A percentile compares a stretch with the other conserved stretches of the same genome.
Evolutionary conservation across 2,888 invertebrate species (phyloP).

Genomic region (Sarcophaga caerulescens): DNA sequence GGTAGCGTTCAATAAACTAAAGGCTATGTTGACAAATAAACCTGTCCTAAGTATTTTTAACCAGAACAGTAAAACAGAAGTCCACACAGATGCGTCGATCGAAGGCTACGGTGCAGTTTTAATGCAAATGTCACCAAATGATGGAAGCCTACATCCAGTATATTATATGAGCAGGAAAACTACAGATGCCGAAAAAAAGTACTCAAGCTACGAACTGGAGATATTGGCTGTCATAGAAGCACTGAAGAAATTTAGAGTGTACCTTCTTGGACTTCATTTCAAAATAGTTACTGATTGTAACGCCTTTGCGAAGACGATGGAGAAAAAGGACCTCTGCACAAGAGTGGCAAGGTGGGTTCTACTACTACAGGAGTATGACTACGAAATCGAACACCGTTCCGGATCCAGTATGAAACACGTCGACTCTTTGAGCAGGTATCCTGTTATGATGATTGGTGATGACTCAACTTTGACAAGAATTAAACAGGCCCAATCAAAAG

Average conservation of each 20-base stretch:
- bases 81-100: constrained; percentile 49
- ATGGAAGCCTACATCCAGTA: constrained; percentile 26
- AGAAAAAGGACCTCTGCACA: constrained; percentile 58
- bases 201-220: constrained; percentile 57
- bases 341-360: constrained; percentile 64
- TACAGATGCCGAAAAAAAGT: no score
- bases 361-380: constrained; percentile 57
- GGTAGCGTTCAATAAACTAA: constrained; percentile 65
- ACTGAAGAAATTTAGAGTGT: constrained; percentile 70
- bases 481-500: constrained; percentile 58
- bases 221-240: constrained; percentile 61
- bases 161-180: constrained; percentile 56
- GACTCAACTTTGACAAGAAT: constrained; percentile 21
- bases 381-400: constrained; percentile 66
- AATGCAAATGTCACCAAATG: constrained; percentile 41
- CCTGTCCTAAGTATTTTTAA: constrained; percentile 62
- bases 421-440: constrained; percentile 66
- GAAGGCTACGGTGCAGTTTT: constrained; percentile 62
- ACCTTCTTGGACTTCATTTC: constrained; percentile 68
- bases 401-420: constrained; percentile 63
- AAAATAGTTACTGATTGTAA: constrained; percentile 68
- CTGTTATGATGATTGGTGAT: constrained; percentile 52
- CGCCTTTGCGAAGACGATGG: no score
- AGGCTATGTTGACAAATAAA: constrained; percentile 46
- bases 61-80: constrained; percentile 41